Conservation (phyloP, 2,113 vertebrate genomes). For the Caloenas nicobarica region DNA sequence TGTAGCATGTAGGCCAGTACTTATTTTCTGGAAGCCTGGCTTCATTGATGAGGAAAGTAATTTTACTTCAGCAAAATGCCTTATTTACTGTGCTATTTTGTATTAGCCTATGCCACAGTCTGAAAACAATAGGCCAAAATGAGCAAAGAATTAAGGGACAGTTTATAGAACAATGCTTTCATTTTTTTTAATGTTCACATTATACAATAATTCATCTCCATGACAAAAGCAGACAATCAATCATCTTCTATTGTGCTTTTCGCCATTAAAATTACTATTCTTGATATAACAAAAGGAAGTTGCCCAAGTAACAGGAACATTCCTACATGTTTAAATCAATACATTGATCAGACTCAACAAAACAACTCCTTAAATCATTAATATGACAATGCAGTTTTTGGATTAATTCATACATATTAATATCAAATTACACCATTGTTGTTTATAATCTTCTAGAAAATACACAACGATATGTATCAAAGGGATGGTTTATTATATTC, state of each 20-base stretch:
- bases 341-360: constrained; percentile 58
- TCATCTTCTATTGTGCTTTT: constrained; percentile 71
- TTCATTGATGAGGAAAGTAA: constrained; percentile 59
- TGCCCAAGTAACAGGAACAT: constrained; percentile 54
- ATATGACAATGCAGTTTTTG: constrained; percentile 63
- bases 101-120: constrained; percentile 37
- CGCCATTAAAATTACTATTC: constrained; percentile 68
- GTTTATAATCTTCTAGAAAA: constrained; percentile 33
- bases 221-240: constrained; percentile 75
- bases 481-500: not conserved
- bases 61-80: constrained; percentile 52
- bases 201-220: constrained; percentile 74
- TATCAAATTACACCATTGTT: constrained; percentile 44
- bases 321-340: constrained; percentile 66
- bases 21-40: constrained; percentile 53
- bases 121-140: constrained; percentile 65
- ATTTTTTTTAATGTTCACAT: constrained; percentile 27
- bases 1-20: constrained; percentile 19
- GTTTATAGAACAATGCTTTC: constrained; percentile 66
- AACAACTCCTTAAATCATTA: constrained; percentile 41
- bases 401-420: constrained; percentile 52
- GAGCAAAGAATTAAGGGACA: constrained; percentile 67
- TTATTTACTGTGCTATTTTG: constrained; percentile 70
- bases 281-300: constrained; percentile 69
- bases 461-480: not conserved